Evolutionary conservation across 2,888 invertebrate genomes (phyloP), one percentile per base, ranked within the genome.

Genomic region (Phalera bucephala): DNA sequence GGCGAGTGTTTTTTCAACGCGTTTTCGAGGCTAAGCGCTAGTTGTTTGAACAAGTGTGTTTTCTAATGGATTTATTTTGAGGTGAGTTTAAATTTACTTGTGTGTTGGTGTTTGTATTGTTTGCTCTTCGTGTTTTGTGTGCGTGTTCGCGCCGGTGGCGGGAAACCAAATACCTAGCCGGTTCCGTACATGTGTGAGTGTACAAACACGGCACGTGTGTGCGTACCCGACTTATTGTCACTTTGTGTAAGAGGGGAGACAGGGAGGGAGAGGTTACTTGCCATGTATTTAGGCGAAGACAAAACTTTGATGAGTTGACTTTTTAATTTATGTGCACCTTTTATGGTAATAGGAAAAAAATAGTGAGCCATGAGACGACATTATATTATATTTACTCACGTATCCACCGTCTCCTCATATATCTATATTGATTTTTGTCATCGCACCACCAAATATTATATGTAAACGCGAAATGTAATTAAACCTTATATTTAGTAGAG

Each of bases 51-150:
- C 89, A 88, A 89, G 87, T 89, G 89, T 89, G 88, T 89, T 88
- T 89, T 89, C 89, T 89, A 89, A 89, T 89, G 89, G 89, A 88
- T 88, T 88, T 89, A 88, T 89, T 89, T 88, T 89, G 86, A 89
- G 89, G 89, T 89, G 88, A 89, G 88, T 88, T 88, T 84, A 88
- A 89, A 87, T 87, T 88, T 88, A 88, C 88, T 86, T 84, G 81
- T 80, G 80, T 88, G 88, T 83, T 81, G 78, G 88, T 88, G 86
- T 86, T 85, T 85, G 85, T 88, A 86, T 88, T 88, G 89, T 89
- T 88, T 86, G 87, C 68, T 80, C 71, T 72, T 66, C 65, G 84
- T 87, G 80, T 87, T 88, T 85, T 78, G 86, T 88, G 87, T 86
- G 88, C 74, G 86, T 85, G 86, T 72, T 77, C 79, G 72, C 78